Evolutionary conservation across 1,140 invertebrate genomes (phyloP), one percentile per base, ranked within the genome.

Genomic region (Hermetia illucens): DNA sequence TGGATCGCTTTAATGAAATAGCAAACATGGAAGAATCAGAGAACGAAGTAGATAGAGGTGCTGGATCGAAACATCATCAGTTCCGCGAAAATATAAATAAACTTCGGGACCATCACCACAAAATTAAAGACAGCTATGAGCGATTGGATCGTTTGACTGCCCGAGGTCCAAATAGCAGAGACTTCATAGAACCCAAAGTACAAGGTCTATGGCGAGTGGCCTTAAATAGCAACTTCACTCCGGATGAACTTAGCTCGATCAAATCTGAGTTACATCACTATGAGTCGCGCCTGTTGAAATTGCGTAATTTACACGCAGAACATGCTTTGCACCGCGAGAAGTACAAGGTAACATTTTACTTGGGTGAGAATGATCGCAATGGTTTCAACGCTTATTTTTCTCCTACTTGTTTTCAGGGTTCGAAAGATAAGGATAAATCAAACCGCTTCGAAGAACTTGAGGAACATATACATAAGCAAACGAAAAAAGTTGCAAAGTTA

Each of bases 141-240:
- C 73, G 73, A 34, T 62, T 94, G 20, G 75, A 85, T 45, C 69
- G 76, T 34, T 56, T 82, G 30, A 70, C 83, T 13, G 71, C 77
- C 9, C 73, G 48, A 52, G 70, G 68, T 15, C 80, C 82, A 1
- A 73, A 77, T 39, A 82, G 78, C 44, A 76, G 74, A 53, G 85
- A 91, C 46, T 94, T 95, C 58, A 70, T 85, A 15, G 88, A 94
- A 52, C 81, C 82, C 0, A 85, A 87, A 66, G 88, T 93, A 3
- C 78, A 88, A 60, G 77, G 76, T 4, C 62, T 95, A 20, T 95
- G 89, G 89, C 74, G 73, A 46, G 63, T 85, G 31, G 90, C 88
- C 2, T 51, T 79, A 10, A 70, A 79, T 42, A 73, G 75, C 19
- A 80, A 88, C 56, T 93, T 94, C 57, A 76, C 77, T 27, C 60